phyloP scores from a whole-genome alignment of 1,140 invertebrate species.

The Pemphigus obesinymphae region DNA sequence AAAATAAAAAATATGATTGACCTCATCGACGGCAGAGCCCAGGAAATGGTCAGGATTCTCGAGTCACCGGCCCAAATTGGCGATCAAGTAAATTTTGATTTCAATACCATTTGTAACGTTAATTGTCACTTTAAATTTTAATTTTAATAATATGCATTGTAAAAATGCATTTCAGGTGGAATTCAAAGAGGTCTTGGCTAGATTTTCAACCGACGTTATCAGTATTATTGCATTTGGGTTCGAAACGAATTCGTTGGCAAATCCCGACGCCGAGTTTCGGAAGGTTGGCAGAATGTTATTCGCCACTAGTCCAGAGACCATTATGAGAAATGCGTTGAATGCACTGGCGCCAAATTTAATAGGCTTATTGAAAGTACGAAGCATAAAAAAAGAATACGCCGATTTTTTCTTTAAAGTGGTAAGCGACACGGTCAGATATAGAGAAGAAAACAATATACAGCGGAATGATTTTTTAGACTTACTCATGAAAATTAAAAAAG shows the following conservation, averaged over 20 bases:
- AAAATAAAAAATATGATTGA: conserved; percentile 55
- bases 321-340: conserved; percentile 27
- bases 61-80: conserved; percentile 35
- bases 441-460: conserved; percentile 45
- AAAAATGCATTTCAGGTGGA: conserved; percentile 5
- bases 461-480: conserved; percentile 50
- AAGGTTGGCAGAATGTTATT: conserved; percentile 48
- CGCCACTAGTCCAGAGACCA: conserved; percentile 16
- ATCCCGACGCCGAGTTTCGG: conserved; percentile 56
- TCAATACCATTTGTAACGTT: no score
- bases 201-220: conserved; percentile 47
- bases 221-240: conserved; percentile 47
- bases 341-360: conserved; percentile 30
- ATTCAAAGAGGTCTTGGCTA: conserved; percentile 29
- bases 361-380: conserved; percentile 12
- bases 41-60: conserved; percentile 46
- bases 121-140: no score
- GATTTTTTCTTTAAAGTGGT: conserved; percentile 47
- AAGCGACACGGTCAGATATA: conserved; percentile 47
- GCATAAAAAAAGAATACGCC: conserved; percentile 43
- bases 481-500: conserved; percentile 43
- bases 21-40: conserved; percentile 48
- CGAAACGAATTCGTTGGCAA: conserved; percentile 49
- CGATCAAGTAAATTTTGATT: conserved; percentile 42
- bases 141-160: no score